A percentile compares a stretch with the other conserved stretches of the same genome.
Conservation (phyloP, 2,797 vertebrate species). For the Rhyacichthys aspro region DNA sequence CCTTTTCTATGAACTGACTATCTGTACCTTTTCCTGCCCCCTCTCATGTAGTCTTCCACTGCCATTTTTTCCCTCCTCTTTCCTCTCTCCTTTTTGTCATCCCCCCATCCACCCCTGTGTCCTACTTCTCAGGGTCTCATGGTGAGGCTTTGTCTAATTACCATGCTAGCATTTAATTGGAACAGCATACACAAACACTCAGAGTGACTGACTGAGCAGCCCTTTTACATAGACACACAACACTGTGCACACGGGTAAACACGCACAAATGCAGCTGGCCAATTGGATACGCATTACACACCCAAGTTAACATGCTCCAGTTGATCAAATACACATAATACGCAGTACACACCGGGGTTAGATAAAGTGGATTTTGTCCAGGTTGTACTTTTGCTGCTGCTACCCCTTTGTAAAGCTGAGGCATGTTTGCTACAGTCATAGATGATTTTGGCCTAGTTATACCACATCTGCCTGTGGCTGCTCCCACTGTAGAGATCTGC, state of each 20-base stretch:
- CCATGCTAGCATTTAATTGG: constrained; percentile 74
- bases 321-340: constrained; percentile 70
- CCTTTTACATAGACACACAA: constrained; percentile 44
- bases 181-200: constrained; percentile 69
- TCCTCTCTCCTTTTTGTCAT: constrained; percentile 22
- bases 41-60: constrained; percentile 12
- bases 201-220: constrained; percentile 59
- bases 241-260: constrained; percentile 24
- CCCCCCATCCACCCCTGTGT: constrained; percentile 46
- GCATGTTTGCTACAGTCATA: constrained; percentile 62
- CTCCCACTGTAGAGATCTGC: constrained; percentile 54
- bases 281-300: constrained; percentile 43
- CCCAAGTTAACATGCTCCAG: constrained; percentile 72
- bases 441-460: constrained; percentile 64
- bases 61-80: constrained; percentile 12
- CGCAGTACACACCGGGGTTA: constrained; percentile 50
- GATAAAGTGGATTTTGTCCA: constrained; percentile 60
- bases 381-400: constrained; percentile 59
- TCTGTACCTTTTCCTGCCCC: constrained; percentile 31
- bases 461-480: constrained; percentile 56
- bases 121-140: constrained; percentile 75
- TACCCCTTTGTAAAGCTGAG: constrained; percentile 59
- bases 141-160: constrained; percentile 79
- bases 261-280: constrained; percentile 24
- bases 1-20: constrained; percentile 40